These are phyloP conservation scores for Oegoconia quadripuncta DNA, from an alignment of 2,888 invertebrate genomes.

Conservation along the genomic window DNA sequence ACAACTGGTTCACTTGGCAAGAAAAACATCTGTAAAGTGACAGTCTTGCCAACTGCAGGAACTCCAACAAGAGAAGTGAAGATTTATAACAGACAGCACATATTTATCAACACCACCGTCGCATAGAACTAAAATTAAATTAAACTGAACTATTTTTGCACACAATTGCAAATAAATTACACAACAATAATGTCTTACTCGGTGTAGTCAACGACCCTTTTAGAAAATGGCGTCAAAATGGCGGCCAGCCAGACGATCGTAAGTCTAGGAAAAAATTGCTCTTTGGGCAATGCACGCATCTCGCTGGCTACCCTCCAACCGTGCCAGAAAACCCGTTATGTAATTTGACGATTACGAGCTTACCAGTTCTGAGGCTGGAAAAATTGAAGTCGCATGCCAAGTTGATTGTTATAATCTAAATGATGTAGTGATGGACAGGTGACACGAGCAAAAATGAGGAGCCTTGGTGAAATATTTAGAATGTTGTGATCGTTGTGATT, in stretches of 20 bases:
- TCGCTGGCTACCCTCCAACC: constrained; percentile 55
- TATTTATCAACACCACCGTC: constrained; percentile 9
- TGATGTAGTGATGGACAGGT: constrained; percentile 38
- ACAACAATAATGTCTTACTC: constrained; percentile 9
- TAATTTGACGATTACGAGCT: constrained; percentile 19
- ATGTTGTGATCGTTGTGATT: neutral
- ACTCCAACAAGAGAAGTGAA: neutral
- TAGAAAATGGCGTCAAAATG: constrained; percentile 42
- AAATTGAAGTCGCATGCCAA: constrained; percentile 28
- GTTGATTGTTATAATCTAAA: constrained; percentile 26
- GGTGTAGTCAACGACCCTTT: constrained; percentile 44
- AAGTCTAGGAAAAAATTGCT: constrained; percentile 43
- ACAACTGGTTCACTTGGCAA: constrained; percentile 4
- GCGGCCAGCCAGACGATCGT: constrained; percentile 48
- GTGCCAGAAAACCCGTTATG: constrained; percentile 41
- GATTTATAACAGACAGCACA: constrained; percentile 7
- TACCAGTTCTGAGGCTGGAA: constrained; percentile 23
- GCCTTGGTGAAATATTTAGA: neutral
- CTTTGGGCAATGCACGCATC: constrained; percentile 41
- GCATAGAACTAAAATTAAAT: constrained; percentile 9
- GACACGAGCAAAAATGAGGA: constrained; percentile 24
- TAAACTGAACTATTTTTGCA: constrained; percentile 8
- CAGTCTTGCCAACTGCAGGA: neutral
- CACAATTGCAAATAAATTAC: constrained; percentile 13
- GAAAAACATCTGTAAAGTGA: constrained; percentile 1